Conservation (phyloP, 1,140 invertebrate genomes). For the Panagrolaimus sp. region DNA sequence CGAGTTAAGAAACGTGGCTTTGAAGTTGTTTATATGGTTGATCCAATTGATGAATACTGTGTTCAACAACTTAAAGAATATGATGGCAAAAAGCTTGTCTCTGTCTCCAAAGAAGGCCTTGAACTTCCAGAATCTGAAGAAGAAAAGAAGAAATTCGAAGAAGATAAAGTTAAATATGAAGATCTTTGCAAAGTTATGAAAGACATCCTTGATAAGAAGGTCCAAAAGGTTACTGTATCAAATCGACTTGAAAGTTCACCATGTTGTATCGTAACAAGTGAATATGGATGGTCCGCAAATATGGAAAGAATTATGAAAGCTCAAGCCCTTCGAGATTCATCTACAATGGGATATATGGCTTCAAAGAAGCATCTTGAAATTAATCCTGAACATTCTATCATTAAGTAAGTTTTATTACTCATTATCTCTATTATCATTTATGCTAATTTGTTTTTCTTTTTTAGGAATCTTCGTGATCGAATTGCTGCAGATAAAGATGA, state of each 20-base stretch:
- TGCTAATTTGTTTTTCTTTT: too few relatives aligned
- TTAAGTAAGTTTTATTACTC: constrained; percentile 65
- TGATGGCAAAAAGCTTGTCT: constrained; percentile 88
- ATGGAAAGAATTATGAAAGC: constrained; percentile 99
- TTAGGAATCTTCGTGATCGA: constrained; percentile 73
- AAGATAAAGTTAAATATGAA: constrained; percentile 87
- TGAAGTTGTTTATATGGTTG: constrained; percentile 96
- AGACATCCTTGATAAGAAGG: constrained; percentile 92
- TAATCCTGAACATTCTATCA: constrained; percentile 91
- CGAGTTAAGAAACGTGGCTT: constrained; percentile 91
- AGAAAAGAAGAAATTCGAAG: constrained; percentile 92
- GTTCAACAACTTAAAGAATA: constrained; percentile 93
- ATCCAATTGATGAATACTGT: constrained; percentile 97
- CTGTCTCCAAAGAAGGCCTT: constrained; percentile 93
- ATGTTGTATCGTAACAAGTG: constrained; percentile 97
- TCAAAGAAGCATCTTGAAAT: constrained; percentile 94
- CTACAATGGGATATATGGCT: constrained; percentile 93
- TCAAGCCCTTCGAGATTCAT: constrained; percentile 69
- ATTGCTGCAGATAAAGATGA: constrained; percentile 92
- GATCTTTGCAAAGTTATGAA: constrained; percentile 94
- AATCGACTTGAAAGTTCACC: constrained; percentile 88
- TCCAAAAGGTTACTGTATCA: constrained; percentile 86
- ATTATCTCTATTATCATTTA: too few relatives aligned
- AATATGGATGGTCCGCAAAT: constrained; percentile 97
- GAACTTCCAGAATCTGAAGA: constrained; percentile 90